phyloP scores from a whole-genome alignment of 2,113 vertebrate species.

The Protobothrops flavoviridis region DNA sequence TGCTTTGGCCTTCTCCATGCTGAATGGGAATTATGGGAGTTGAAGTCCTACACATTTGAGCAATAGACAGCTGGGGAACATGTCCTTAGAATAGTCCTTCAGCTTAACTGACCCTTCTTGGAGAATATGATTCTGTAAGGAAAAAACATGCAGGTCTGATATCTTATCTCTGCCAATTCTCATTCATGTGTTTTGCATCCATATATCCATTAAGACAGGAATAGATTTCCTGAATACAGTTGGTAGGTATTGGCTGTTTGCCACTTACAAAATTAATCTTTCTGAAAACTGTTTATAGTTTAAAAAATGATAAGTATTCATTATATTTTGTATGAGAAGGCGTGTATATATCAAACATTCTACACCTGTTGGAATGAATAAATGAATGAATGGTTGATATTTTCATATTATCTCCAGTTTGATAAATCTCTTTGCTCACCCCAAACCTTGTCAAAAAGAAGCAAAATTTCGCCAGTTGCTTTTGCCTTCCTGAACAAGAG shows the following conservation, averaged over 20 bases:
- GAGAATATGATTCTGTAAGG: background rate
- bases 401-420: background rate
- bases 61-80: background rate
- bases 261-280: background rate
- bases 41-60: background rate
- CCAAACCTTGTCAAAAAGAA: background rate
- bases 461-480: no score
- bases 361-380: background rate
- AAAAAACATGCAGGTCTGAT: background rate
- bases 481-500: no score
- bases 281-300: background rate
- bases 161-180: background rate
- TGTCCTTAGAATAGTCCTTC: background rate
- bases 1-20: background rate
- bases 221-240: background rate
- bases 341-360: background rate
- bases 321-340: background rate
- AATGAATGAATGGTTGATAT: background rate
- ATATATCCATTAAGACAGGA: background rate
- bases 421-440: background rate
- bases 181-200: background rate
- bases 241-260: background rate
- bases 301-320: background rate
- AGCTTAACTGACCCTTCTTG: background rate
- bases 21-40: background rate